Percentiles rank a stretch among this genome's conserved stretches.
These are phyloP conservation scores for Patella caerulea DNA, from an alignment of 2,888 invertebrate species.

Conservation along the genomic window DNA sequence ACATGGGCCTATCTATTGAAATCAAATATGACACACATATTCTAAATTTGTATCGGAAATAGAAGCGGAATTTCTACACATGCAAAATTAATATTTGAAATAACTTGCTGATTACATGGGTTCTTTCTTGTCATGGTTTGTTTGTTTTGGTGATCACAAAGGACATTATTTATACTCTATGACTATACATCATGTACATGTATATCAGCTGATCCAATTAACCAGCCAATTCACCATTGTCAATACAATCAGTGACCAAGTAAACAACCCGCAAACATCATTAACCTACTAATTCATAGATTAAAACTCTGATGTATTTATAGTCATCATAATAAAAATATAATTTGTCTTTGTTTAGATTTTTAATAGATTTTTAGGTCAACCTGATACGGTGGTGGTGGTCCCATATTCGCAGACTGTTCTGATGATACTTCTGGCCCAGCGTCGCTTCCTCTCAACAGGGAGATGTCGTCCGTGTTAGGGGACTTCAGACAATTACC, in stretches of 20 bases:
- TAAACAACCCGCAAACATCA: not conserved
- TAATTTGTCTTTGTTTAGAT: not conserved
- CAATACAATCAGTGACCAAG: not conserved
- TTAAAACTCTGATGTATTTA: not conserved
- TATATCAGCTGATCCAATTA: not conserved
- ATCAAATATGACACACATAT: too few relatives aligned
- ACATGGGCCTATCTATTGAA: too few relatives aligned
- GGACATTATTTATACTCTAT: too few relatives aligned
- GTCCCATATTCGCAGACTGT: conserved; percentile 56
- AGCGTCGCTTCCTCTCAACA: conserved; percentile 69
- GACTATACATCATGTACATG: not conserved
- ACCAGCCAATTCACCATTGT: not conserved
- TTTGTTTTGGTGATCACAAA: too few relatives aligned
- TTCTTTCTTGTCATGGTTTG: too few relatives aligned
- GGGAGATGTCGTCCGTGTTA: conserved; percentile 72
- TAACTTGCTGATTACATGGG: too few relatives aligned
- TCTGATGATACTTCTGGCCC: conserved; percentile 55
- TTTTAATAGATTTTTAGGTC: not conserved
- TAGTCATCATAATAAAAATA: not conserved
- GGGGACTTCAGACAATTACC: conserved; percentile 73
- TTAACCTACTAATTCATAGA: not conserved
- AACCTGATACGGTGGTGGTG: conserved; percentile 72
- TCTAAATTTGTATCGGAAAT: too few relatives aligned
- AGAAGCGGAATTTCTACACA: too few relatives aligned
- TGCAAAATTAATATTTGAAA: too few relatives aligned